phyloP scores from a whole-genome alignment of 2,113 vertebrate species.

The Mormyrus iriodes region DNA sequence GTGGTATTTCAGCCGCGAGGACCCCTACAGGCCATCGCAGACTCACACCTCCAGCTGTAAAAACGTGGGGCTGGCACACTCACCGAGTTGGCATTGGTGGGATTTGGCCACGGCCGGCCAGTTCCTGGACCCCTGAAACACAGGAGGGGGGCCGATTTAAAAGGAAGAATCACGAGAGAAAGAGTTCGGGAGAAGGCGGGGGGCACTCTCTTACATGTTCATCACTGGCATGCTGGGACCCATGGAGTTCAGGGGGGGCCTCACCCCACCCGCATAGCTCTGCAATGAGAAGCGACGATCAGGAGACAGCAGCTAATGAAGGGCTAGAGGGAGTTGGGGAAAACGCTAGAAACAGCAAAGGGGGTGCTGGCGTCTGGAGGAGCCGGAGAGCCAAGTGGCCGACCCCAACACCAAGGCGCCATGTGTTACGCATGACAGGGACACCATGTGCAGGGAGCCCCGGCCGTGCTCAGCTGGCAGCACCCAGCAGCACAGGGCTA shows the following conservation, averaged over 20 bases:
- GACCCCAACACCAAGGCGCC: too few relatives aligned
- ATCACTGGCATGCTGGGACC: slow-evolving; percentile 97
- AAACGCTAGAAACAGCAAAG: slow-evolving; percentile 27
- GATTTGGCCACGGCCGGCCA: slow-evolving; percentile 94
- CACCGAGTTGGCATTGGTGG: slow-evolving; percentile 95
- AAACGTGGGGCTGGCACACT: slow-evolving; percentile 48
- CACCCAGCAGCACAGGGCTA: not conserved
- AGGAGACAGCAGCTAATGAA: too few relatives aligned
- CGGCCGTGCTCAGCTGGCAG: too few relatives aligned
- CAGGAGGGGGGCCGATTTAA: not conserved
- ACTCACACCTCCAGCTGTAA: not conserved
- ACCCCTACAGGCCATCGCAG: not conserved
- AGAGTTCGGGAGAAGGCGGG: not conserved
- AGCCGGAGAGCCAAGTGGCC: too few relatives aligned
- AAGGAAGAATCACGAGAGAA: slow-evolving; percentile 11
- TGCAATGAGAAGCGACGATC: slow-evolving; percentile 72
- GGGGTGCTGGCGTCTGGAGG: too few relatives aligned
- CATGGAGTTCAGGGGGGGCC: slow-evolving; percentile 95
- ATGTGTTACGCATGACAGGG: too few relatives aligned
- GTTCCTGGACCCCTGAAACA: slow-evolving; percentile 81
- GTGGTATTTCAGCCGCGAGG: not conserved
- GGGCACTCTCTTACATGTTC: slow-evolving; percentile 81
- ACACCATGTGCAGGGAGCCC: too few relatives aligned
- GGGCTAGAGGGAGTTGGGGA: too few relatives aligned
- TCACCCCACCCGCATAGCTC: slow-evolving; percentile 96